These are phyloP conservation scores for Ictalurus furcatus DNA, from an alignment of 2,113 vertebrate genomes.

Conservation along the genomic window DNA sequence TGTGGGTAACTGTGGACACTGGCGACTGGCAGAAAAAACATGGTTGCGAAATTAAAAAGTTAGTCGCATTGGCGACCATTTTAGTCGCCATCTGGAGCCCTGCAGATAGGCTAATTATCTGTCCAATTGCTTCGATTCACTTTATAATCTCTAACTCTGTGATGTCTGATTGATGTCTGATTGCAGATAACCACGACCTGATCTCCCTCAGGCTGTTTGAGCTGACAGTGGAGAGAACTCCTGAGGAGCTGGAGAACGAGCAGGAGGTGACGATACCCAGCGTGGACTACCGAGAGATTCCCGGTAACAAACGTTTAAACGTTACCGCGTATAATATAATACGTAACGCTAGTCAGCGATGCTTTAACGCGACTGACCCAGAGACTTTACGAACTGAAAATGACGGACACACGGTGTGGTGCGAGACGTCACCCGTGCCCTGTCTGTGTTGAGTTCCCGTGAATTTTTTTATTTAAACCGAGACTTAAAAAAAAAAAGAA, in stretches of 20 bases:
- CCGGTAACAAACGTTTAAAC: slow-evolving; percentile 59
- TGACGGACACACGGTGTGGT: neutral
- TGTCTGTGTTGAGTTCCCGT: neutral
- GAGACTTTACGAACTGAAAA: neutral
- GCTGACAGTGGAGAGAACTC: slow-evolving; percentile 77
- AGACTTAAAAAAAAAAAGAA: neutral
- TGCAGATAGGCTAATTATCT: too few relatives aligned
- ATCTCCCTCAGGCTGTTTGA: slow-evolving; percentile 92
- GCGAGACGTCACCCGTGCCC: neutral
- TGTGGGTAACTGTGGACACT: too few relatives aligned
- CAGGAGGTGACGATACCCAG: slow-evolving; percentile 82
- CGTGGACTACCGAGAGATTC: slow-evolving; percentile 84
- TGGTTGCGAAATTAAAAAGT: too few relatives aligned
- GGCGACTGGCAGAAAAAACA: too few relatives aligned
- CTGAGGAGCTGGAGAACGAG: slow-evolving; percentile 75
- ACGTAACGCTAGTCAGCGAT: neutral
- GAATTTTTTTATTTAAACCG: neutral
- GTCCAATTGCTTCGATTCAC: neutral
- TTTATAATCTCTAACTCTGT: neutral
- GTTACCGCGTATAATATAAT: too few relatives aligned
- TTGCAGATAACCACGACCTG: slow-evolving; percentile 91
- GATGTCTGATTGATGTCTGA: neutral
- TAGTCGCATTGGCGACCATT: too few relatives aligned
- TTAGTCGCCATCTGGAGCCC: too few relatives aligned
- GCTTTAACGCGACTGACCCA: neutral